A percentile compares a stretch with the other conserved stretches of the same genome.
phyloP scores from a whole-genome alignment of 2,797 vertebrate species.

The Eulemur mongoz region DNA sequence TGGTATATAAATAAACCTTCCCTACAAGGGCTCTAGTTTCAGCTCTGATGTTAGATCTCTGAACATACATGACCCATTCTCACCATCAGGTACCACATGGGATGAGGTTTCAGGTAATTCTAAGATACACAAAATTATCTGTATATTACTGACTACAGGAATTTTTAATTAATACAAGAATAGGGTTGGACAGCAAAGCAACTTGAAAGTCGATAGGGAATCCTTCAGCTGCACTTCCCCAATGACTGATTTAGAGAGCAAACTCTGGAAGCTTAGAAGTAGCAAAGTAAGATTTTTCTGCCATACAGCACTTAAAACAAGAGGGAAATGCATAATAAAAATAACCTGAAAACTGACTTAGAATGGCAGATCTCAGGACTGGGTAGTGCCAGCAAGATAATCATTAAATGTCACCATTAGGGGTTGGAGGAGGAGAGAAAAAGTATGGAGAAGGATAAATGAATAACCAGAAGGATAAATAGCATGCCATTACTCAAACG shows the following conservation, averaged over 20 bases:
- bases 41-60: slow-evolving; percentile 22
- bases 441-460: background rate
- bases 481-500: background rate
- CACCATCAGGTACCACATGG: background rate
- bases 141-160: background rate
- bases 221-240: background rate
- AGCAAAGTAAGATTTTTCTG: background rate
- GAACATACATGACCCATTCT: background rate
- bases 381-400: background rate
- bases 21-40: background rate
- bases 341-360: background rate
- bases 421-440: background rate
- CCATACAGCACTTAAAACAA: background rate
- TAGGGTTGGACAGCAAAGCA: background rate
- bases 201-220: background rate
- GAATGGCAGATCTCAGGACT: background rate
- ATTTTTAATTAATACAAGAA: slow-evolving; percentile 16
- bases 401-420: background rate
- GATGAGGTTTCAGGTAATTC: background rate
- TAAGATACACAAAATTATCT: background rate
- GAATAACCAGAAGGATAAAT: background rate
- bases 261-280: background rate
- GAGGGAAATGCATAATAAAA: background rate
- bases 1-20: slow-evolving; percentile 59
- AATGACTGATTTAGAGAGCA: background rate